A percentile compares a stretch with the other conserved stretches of the same genome.
phyloP scores from a whole-genome alignment of 2,113 vertebrate genomes.

The Oreotrochilus melanogaster region DNA sequence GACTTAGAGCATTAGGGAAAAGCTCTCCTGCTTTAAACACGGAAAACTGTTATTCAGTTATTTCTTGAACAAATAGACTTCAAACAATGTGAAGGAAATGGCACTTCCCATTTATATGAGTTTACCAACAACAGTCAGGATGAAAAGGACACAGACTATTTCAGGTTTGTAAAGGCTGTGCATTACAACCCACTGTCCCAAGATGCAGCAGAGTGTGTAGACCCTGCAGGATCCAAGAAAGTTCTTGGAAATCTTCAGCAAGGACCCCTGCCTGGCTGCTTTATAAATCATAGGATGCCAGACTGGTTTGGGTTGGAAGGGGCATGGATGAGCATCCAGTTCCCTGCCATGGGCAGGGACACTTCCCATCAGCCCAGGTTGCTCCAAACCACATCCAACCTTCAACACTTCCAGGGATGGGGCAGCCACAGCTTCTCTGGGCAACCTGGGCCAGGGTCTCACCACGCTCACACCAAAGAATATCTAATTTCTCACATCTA shows the following conservation, averaged over 20 bases:
- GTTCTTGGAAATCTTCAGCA: background rate
- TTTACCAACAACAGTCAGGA: slow-evolving; percentile 44
- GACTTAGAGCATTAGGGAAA: background rate
- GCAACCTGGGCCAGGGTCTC: no score
- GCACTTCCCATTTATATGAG: slow-evolving; percentile 67
- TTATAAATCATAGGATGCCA: background rate
- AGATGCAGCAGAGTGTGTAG: background rate
- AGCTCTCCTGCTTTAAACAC: slow-evolving; percentile 25
- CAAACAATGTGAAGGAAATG: slow-evolving; percentile 66
- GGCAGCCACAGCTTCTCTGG: no score
- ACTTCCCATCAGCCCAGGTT: no score
- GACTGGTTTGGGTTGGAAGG: no score
- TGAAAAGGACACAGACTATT: slow-evolving; percentile 46
- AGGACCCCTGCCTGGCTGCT: accelerated
- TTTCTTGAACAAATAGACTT: slow-evolving; percentile 66
- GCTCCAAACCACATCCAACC: no score
- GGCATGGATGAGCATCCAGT: no score
- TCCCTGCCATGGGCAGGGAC: no score
- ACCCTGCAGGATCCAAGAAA: background rate
- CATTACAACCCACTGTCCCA: background rate
- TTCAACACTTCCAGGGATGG: no score
- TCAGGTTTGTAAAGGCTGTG: background rate
- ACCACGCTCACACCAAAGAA: no score
- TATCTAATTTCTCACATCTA: no score
- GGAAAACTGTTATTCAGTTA: slow-evolving; percentile 46